Evolutionary conservation across 2,888 invertebrate species (phyloP).

Genomic region (Priocnemis perturbator): DNA sequence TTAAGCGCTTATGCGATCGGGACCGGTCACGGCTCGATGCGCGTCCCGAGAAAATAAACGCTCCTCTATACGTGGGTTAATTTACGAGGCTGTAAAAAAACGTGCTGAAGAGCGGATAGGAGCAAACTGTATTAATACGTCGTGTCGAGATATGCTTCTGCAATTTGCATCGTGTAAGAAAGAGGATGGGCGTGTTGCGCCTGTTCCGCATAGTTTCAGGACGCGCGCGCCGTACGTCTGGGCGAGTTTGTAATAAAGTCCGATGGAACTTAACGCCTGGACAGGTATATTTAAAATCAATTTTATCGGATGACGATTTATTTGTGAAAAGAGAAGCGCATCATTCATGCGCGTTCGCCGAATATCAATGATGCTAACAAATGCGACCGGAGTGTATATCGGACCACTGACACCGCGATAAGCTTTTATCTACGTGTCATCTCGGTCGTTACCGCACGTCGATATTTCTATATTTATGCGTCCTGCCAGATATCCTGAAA

Average conservation of each 20-base stretch:
- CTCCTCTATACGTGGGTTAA: neutral
- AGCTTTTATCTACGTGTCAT: conserved; percentile 62
- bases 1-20: conserved; percentile 4
- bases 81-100: conserved; percentile 4
- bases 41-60: conserved; percentile 1
- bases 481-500: conserved; percentile 59
- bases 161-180: no score
- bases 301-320: no score
- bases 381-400: conserved; percentile 67
- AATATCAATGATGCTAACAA: conserved; percentile 71
- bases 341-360: conserved; percentile 21
- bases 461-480: conserved; percentile 73
- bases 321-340: no score
- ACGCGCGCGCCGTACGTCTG: no score
- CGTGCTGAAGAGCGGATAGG: neutral
- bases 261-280: no score
- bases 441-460: conserved; percentile 62
- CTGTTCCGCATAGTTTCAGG: no score
- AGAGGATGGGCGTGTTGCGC: no score
- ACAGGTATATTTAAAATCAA: no score
- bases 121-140: neutral
- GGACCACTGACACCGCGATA: conserved; percentile 62
- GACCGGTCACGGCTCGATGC: conserved; percentile 8
- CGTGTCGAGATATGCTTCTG: no score
- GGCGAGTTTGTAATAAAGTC: no score